These are phyloP conservation scores for Misgurnus mizolepis DNA, from an alignment of 2,113 vertebrate genomes.

Conservation along the genomic window DNA sequence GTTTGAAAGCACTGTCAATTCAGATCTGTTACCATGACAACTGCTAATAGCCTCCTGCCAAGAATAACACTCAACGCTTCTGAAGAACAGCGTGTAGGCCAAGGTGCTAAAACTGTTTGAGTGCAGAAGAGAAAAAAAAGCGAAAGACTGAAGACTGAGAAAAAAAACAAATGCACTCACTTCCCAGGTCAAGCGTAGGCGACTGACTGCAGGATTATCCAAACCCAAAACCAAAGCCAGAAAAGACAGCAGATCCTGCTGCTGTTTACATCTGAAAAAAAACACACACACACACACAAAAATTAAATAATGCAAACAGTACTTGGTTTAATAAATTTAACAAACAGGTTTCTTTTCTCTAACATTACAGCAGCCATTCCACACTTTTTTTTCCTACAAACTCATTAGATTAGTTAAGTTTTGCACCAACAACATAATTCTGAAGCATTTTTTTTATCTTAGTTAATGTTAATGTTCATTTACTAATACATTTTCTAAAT, in stretches of 20 bases:
- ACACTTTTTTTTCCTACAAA: too few species aligned
- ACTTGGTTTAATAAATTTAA: background rate
- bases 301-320: background rate
- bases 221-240: slow-evolving; percentile 90
- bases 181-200: slow-evolving; percentile 96
- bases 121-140: background rate
- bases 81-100: slow-evolving; percentile 36
- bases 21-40: slow-evolving; percentile 48
- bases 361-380: too few species aligned
- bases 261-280: slow-evolving; percentile 88
- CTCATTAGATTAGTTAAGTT: too few species aligned
- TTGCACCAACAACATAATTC: too few species aligned
- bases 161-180: slow-evolving; percentile 63
- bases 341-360: background rate
- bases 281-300: slow-evolving; percentile 33
- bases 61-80: slow-evolving; percentile 39
- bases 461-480: too few species aligned
- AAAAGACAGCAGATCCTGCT: slow-evolving; percentile 96
- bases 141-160: background rate
- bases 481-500: too few species aligned
- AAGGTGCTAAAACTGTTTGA: slow-evolving; percentile 16
- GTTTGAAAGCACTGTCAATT: slow-evolving; percentile 39
- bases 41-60: slow-evolving; percentile 45
- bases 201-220: slow-evolving; percentile 89
- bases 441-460: too few species aligned